These are phyloP conservation scores for Solenopsis invicta DNA, from an alignment of 1,140 invertebrate species.

Conservation along the genomic window DNA sequence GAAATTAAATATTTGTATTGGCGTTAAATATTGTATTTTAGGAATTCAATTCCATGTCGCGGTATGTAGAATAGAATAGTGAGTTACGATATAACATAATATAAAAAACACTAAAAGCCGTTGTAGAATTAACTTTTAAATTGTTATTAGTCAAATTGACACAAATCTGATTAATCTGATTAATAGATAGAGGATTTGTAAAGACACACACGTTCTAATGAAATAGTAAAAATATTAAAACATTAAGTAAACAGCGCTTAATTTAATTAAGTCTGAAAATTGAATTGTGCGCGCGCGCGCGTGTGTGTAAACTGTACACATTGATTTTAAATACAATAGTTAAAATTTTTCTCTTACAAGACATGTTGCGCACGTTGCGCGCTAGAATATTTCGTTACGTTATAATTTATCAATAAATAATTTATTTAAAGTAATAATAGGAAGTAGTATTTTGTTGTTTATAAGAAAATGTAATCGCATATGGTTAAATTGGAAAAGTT, in stretches of 20 bases:
- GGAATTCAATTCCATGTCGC: neutral
- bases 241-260: neutral
- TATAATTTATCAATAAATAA: neutral
- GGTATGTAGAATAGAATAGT: no score
- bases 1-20: neutral
- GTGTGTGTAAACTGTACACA: neutral
- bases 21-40: neutral
- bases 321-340: neutral
- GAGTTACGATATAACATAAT: no score
- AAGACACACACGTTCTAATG: no score
- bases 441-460: neutral
- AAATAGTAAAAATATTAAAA: neutral
- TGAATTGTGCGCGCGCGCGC: neutral
- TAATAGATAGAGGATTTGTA: neutral
- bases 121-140: neutral
- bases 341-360: neutral
- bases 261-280: neutral
- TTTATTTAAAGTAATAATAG: neutral
- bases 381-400: neutral
- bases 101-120: no score
- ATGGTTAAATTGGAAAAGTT: conserved; percentile 50
- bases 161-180: neutral
- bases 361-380: neutral
- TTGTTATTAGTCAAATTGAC: neutral
- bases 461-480: conserved; percentile 7